Percentiles rank a stretch among this genome's conserved stretches.
These are phyloP conservation scores for Lycia hirtaria DNA, from an alignment of 2,888 invertebrate genomes.

Conservation along the genomic window DNA sequence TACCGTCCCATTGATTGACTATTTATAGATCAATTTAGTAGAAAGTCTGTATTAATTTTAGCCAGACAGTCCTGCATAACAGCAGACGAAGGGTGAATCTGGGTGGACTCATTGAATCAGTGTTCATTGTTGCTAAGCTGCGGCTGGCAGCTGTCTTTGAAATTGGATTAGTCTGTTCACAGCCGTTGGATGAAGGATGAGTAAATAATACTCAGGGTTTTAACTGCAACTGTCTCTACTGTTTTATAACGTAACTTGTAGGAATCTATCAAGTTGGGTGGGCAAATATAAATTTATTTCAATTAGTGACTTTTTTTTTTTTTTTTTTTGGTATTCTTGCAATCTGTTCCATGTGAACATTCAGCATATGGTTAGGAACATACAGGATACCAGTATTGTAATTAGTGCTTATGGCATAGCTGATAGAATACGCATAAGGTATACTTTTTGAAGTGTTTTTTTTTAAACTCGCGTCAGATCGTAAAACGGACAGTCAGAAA, in stretches of 20 bases:
- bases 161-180: conserved; percentile 56
- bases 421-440: too few species aligned
- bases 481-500: too few species aligned
- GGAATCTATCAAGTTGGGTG: neutral
- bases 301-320: too few species aligned
- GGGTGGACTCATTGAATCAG: conserved; percentile 18
- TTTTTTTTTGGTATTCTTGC: too few species aligned
- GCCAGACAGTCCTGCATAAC: conserved; percentile 10
- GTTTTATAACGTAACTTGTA: neutral
- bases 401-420: too few species aligned
- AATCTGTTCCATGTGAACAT: too few species aligned
- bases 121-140: conserved; percentile 41
- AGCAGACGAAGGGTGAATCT: neutral
- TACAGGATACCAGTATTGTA: too few species aligned
- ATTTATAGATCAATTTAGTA: neutral
- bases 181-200: conserved; percentile 30
- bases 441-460: too few species aligned
- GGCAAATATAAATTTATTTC: too few species aligned
- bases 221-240: neutral
- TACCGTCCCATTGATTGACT: neutral
- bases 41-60: neutral
- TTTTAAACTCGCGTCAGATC: too few species aligned
- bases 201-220: neutral
- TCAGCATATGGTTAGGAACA: too few species aligned
- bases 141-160: conserved; percentile 53